phyloP scores from a whole-genome alignment of 2,797 vertebrate species.

The Leucoraja ocellata region DNA sequence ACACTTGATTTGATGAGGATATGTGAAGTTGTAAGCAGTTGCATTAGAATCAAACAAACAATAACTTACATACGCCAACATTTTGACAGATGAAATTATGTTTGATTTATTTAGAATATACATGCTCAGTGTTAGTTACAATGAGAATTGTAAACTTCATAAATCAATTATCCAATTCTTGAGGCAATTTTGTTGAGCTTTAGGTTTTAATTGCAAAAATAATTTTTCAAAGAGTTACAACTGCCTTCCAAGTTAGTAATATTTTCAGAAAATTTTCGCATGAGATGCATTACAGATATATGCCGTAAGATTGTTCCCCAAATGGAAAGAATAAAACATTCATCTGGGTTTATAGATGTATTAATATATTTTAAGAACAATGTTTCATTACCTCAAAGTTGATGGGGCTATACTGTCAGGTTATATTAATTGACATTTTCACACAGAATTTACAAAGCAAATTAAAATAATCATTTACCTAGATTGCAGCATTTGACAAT shows the following conservation, averaged over 20 bases:
- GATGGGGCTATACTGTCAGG: background rate
- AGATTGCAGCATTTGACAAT: background rate
- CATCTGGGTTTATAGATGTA: background rate
- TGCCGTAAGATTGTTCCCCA: background rate
- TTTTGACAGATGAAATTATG: background rate
- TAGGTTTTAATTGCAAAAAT: background rate
- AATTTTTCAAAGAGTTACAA: background rate
- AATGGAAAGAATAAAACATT: background rate
- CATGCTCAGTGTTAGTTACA: background rate
- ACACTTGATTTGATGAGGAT: background rate
- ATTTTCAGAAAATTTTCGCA: background rate
- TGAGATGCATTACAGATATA: background rate
- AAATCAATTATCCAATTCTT: background rate
- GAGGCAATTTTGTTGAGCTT: background rate
- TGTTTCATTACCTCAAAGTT: background rate
- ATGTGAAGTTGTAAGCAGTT: background rate
- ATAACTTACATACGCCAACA: background rate
- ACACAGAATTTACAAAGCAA: background rate
- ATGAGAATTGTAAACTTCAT: background rate
- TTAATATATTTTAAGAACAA: background rate
- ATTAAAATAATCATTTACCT: background rate
- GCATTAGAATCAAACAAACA: background rate
- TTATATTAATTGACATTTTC: background rate
- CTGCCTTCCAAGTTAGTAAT: background rate
- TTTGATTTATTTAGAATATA: slow-evolving; percentile 8